Conservation (phyloP, 1,140 invertebrate genomes). For the Zophobas morio region DNA sequence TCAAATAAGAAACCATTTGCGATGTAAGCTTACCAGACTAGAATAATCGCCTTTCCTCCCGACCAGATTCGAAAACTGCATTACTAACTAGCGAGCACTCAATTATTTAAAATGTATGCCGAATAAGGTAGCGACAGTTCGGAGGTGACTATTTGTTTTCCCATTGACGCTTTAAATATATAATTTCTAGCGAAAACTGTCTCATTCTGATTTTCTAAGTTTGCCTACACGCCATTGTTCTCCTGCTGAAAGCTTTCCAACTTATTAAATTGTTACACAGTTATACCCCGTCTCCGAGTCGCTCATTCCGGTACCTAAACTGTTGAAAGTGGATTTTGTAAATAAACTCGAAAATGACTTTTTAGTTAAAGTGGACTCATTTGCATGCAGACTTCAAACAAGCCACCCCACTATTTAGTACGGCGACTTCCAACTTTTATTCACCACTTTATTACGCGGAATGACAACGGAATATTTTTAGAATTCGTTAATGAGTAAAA, state of each 20-base stretch:
- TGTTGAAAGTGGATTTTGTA: slow-evolving; percentile 6
- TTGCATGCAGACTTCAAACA: neutral
- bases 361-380: neutral
- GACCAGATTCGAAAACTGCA: neutral
- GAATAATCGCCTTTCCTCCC: no score
- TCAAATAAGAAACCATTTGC: no score
- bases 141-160: slow-evolving; percentile 6
- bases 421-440: neutral
- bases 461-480: neutral
- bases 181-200: neutral
- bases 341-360: neutral
- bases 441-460: neutral
- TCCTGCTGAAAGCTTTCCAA: slow-evolving; percentile 5
- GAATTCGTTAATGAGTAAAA: neutral
- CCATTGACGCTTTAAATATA: slow-evolving; percentile 10
- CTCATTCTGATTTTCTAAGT: neutral
- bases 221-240: slow-evolving; percentile 10
- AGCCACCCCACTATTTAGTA: neutral
- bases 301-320: slow-evolving; percentile 6
- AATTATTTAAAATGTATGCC: no score
- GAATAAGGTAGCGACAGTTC: no score
- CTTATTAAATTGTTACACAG: neutral
- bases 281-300: neutral
- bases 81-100: no score
- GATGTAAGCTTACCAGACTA: no score